Evolutionary conservation across 2,113 vertebrate genomes (phyloP), one percentile per base, ranked within the genome.

Genomic region (Ailuropoda melanoleuca): DNA sequence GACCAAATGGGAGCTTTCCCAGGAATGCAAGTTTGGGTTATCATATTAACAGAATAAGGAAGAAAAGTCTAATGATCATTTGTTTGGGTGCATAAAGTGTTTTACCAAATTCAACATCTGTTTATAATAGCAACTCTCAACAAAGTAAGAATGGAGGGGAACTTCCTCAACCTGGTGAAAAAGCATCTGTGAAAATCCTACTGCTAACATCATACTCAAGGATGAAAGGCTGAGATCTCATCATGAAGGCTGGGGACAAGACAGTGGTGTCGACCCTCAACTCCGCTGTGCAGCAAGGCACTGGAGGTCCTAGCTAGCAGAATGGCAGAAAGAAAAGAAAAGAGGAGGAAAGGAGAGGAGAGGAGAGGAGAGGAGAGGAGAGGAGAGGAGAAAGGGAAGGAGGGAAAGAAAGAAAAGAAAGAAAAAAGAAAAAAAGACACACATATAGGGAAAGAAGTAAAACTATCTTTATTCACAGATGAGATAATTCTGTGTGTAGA

Each of bases 281-380:
- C 55, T 6, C 13, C 9, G 13, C 21, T 37, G 21, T 7, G 3
- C 50, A 81, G n/a, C 55, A 24, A 1, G 37, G 80, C 24, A 18
- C 55, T 2, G 26, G 55, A 31, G 55, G 24, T 29, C 37, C 53
- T 37, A 10, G 55, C 55, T 58, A 39, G 39, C 4, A 8, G 24
- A 55, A n/a, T 80, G 34, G 26, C 14, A 8, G n/a, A 26, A 39
- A 39, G 26, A 8, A 18, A 34, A 14, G 8, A 18, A 10, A 70
- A 34, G 24, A 0, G 2, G 21, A 21, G n/a, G 62, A 15, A 6
- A 31, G 62, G 13, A 34, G 3, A 26, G 24, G 24, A 5, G 9
- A 9, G 43, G 43, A 4, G 26, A 29, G 26, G 60, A 11, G 24
- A 19, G n/a, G 66, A 8, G 18, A 68, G 8, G 17, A 26, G 6